These are phyloP conservation scores for Protobothrops flavoviridis DNA, from an alignment of 2,113 vertebrate species.

Conservation along the genomic window DNA sequence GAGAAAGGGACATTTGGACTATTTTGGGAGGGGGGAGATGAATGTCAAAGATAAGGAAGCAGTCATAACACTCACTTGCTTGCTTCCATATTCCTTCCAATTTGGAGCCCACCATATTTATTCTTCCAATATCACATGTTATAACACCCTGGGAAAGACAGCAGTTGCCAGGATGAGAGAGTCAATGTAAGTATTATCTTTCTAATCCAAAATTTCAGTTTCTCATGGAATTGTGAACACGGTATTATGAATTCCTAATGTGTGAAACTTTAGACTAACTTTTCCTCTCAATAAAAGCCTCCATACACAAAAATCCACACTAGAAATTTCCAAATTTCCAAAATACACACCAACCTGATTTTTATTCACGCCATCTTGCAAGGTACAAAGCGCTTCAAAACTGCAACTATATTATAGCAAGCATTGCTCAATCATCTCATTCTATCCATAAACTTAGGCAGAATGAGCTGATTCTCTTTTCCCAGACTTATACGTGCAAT, in stretches of 20 bases:
- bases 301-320: constrained; percentile 66
- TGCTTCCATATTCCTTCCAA: neutral
- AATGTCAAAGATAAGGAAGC: neutral
- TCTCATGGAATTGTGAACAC: neutral
- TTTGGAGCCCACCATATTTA: neutral
- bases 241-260: neutral
- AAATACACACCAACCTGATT: neutral
- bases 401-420: neutral
- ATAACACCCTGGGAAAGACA: neutral
- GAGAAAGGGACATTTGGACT: neutral
- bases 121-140: neutral
- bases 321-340: neutral
- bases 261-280: neutral
- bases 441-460: neutral
- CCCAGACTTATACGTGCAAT: neutral
- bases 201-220: neutral
- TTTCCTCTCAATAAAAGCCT: constrained; percentile 39
- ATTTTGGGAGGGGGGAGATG: neutral
- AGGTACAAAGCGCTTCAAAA: neutral
- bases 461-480: too few species aligned
- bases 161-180: neutral
- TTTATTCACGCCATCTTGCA: neutral
- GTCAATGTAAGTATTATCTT: too few species aligned
- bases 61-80: neutral
- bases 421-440: neutral